phyloP scores from a whole-genome alignment of 2,113 vertebrate species.

The Eidolon helvum region DNA sequence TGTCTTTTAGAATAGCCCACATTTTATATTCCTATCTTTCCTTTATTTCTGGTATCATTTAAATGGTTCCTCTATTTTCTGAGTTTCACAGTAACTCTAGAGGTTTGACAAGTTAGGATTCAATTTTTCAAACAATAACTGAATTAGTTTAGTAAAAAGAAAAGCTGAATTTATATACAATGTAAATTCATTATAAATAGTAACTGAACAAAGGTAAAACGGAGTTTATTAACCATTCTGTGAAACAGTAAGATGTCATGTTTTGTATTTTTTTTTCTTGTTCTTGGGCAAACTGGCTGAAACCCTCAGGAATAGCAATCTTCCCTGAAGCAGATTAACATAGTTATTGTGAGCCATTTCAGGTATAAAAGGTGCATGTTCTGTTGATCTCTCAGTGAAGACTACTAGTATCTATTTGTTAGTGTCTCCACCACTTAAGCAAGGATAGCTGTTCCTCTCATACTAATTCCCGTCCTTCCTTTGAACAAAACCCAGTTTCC shows the following conservation, averaged over 20 bases:
- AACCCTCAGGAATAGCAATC: neutral
- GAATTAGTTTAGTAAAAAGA: neutral
- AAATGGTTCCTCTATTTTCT: neutral
- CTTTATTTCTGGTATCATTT: neutral
- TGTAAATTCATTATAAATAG: neutral
- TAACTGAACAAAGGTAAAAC: neutral
- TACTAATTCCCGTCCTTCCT: neutral
- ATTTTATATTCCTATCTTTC: neutral
- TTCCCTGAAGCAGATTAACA: neutral
- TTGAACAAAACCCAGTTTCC: neutral
- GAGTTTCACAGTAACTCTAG: neutral
- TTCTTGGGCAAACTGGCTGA: neutral
- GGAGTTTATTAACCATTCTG: neutral
- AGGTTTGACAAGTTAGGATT: neutral
- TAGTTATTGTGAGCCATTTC: neutral
- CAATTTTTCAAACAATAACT: neutral
- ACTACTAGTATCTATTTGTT: neutral
- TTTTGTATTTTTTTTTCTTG: neutral
- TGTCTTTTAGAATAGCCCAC: neutral
- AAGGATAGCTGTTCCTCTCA: neutral
- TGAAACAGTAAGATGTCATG: neutral
- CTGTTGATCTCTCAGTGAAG: neutral
- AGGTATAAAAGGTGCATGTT: neutral
- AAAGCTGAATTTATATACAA: neutral
- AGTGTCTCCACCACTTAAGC: neutral